These are phyloP conservation scores for Tupaia tana DNA, from an alignment of 2,113 vertebrate species.

Conservation along the genomic window DNA sequence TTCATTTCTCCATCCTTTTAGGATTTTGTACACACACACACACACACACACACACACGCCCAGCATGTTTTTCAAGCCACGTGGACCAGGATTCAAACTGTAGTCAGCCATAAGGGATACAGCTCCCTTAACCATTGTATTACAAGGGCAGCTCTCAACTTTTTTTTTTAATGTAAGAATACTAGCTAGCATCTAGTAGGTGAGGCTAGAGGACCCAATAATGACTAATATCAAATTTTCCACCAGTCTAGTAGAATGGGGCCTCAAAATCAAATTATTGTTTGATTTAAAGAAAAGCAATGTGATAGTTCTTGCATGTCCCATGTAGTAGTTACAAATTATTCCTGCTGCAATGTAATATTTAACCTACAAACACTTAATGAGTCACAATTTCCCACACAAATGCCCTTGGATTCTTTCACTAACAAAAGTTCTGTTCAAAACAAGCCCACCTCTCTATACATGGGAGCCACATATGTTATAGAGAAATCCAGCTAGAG, in stretches of 20 bases:
- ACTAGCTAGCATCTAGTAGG: background rate
- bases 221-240: background rate
- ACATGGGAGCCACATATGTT: background rate
- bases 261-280: constrained; percentile 29
- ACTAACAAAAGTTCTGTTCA: background rate
- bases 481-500: background rate
- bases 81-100: too few relatives aligned
- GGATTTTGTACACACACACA: too few relatives aligned
- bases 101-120: too few relatives aligned
- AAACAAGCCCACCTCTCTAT: background rate
- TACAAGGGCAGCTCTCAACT: too few relatives aligned
- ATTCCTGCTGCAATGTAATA: background rate
- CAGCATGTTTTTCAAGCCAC: too few relatives aligned
- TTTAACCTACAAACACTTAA: constrained; percentile 21
- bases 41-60: too few relatives aligned
- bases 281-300: constrained; percentile 19
- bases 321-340: background rate
- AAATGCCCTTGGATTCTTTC: background rate
- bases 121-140: too few relatives aligned
- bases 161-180: background rate
- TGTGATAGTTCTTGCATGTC: background rate
- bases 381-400: background rate
- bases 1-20: too few relatives aligned
- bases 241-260: background rate
- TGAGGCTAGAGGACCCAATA: background rate